Conservation (phyloP, 2,888 invertebrate species). For the Sympetrum striolatum region DNA sequence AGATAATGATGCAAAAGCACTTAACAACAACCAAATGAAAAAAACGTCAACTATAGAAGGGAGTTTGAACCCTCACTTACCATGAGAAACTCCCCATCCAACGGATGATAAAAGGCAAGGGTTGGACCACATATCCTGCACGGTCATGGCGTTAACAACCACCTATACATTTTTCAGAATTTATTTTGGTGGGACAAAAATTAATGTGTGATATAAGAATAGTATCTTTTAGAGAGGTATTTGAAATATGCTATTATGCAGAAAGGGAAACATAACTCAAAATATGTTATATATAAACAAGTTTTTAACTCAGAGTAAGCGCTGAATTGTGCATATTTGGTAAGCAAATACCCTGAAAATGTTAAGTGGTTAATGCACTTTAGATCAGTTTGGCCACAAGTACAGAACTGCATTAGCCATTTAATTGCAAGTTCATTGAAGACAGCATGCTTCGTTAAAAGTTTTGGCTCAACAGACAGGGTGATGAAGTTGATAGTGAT, state of each 20-base stretch:
- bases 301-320: neutral
- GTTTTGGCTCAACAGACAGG: constrained; percentile 24
- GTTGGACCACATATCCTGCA: constrained; percentile 38
- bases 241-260: neutral
- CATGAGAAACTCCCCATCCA: constrained; percentile 33
- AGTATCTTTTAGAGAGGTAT: neutral
- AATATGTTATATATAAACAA: neutral
- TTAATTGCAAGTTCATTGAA: neutral
- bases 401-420: neutral
- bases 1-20: neutral
- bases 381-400: neutral
- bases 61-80: constrained; percentile 13
- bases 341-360: constrained; percentile 11
- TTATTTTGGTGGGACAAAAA: constrained; percentile 35
- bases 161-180: constrained; percentile 28
- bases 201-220: constrained; percentile 25
- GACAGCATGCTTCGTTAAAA: constrained; percentile 23
- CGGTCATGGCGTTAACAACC: constrained; percentile 34
- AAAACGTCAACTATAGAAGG: neutral
- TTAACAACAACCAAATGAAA: neutral
- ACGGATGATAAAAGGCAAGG: constrained; percentile 31
- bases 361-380: constrained; percentile 32
- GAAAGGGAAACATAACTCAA: neutral
- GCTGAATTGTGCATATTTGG: neutral
- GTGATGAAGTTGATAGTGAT: constrained; percentile 9